Evolutionary conservation across 2,113 vertebrate species (phyloP), one percentile per base, ranked within the genome.

Genomic region (Oophaga pumilio): DNA sequence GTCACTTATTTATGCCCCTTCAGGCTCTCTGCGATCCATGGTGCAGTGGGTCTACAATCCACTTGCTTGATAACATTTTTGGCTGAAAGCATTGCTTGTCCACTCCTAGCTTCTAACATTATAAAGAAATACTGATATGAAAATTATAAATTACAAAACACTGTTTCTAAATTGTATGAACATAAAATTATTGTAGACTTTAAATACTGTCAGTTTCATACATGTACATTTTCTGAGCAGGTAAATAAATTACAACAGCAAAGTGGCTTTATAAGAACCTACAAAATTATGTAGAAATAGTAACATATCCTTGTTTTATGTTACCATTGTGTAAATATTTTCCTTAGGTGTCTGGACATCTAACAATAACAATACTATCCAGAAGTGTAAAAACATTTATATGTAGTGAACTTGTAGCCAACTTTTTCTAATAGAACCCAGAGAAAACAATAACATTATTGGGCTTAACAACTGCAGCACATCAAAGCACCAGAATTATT

Each of bases 291-390:
- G 7, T 11, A 74, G 43, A 49, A 50, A 22, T 73, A 43, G 17
- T 43, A 18, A 73, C 28, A 28, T 28, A 33, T 18, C 69, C 28
- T 18, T 18, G 69, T 9, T 73, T 73, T 28, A 33, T 73, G 69
- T 2, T 15, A 28, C 28, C 12, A 20, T 11, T 28, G 26, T 26
- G 15, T 59, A 80, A 33, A 81, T 56, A 81, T 33, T 81, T 57
- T 81, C 17, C 13, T 18, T 62, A 81, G 53, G 28, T 24, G 52
- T 59, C 62, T 82, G 62, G 22, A 83, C 7, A 69, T 53, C 50
- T 22, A 69, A 68, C 49, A 69, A 69, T 68, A 83, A 83, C 62
- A 68, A 82, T 22, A 22, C 33, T 66, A n/a, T 64, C 60, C 28
- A 66, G 60, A 64, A 66, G 28, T 66, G 20, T 66, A 82, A 62